Base-by-base conservation (phyloP, 1,140 invertebrate genomes). In the Drosophila santomea region DNA sequence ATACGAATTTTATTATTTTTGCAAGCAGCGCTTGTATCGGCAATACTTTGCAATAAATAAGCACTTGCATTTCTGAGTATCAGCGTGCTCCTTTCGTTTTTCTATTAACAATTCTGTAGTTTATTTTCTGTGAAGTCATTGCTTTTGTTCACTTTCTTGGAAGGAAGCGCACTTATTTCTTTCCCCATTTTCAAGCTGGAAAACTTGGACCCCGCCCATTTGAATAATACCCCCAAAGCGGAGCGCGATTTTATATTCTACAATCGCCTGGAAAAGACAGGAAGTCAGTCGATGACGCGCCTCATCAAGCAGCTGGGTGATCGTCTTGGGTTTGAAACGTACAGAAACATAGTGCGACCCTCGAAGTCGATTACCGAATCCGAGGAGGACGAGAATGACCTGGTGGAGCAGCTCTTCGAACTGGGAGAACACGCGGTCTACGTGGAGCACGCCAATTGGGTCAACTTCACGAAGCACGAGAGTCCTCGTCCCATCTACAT, bases 181-280 rank as follows among this genome's bases (percentile, higher is more conserved):
- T 39, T 67, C 38, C 52, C 61, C 51, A 55, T 12, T 50, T 89
- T 80, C 2, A 88, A 89, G 84, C 77, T 89, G 25, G 48, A 63
- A 25, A 32, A 32, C 17, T 72, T 91, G 47, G 51, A 67, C 44
- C 51, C 93, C 83, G 66, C 91, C 81, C 45, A 90, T 50, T 89
- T 97, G 52, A 98, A 98, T 92, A 97, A 97, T 85, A 97, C 97
- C 0, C 93, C 93, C 12, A 94, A 94, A 44, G 95, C 96, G 1
- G 94, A 94, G 66, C 84, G 97, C 2, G 84, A 92, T 14, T 80
- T 78, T 12, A 14, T 92, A 4, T 97, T 98, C 92, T 98, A 97
- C 93, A 98, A 98, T 93, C 93, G 97, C 8, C 96, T 98, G 14
- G 97, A 97, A 8, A 98, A 98, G 93, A 96, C 97, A 12, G 96